Evolutionary conservation across 2,113 vertebrate species (phyloP).

Genomic region (Corythoichthys intestinalis): DNA sequence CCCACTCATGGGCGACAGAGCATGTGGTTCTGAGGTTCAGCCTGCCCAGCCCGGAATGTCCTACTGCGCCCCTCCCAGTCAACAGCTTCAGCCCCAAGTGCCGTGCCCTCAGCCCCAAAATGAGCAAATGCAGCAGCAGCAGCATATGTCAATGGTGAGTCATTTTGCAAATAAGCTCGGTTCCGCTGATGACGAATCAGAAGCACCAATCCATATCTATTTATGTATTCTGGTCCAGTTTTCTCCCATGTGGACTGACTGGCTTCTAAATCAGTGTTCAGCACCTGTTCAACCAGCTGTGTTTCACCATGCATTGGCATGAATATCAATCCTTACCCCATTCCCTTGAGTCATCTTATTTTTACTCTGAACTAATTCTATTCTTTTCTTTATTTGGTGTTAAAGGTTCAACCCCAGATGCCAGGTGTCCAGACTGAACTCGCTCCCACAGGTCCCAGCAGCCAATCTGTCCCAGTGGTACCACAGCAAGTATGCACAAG

Average conservation of each 20-base stretch:
- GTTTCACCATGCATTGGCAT: not conserved
- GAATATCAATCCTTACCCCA: not conserved
- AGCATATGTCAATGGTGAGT: constrained; percentile 55
- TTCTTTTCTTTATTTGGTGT: not conserved
- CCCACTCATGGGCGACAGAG: constrained; percentile 41
- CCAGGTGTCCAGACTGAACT: constrained; percentile 44
- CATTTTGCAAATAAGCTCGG: not conserved
- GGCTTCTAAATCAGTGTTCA: constrained; percentile 1
- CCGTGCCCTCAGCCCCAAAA: constrained; percentile 44
- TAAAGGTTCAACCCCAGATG: constrained; percentile 43
- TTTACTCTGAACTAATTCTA: not conserved
- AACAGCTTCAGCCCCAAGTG: constrained; percentile 56
- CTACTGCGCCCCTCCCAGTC: constrained; percentile 43
- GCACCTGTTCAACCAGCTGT: constrained; percentile 8
- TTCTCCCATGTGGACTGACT: not conserved
- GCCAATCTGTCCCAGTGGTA: constrained; percentile 42
- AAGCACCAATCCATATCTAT: constrained; percentile 6
- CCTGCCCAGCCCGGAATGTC: constrained; percentile 47
- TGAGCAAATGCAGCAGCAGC: constrained; percentile 56
- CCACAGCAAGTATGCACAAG: constrained; percentile 52
- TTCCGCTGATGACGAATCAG: not conserved
- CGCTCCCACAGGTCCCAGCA: constrained; percentile 29
- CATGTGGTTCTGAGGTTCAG: constrained; percentile 48
- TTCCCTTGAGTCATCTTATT: not conserved
- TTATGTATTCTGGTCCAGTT: not conserved